A percentile compares a stretch with the other conserved stretches of the same genome.
phyloP scores from a whole-genome alignment of 2,888 invertebrate species.

The Diloba caeruleocephala region DNA sequence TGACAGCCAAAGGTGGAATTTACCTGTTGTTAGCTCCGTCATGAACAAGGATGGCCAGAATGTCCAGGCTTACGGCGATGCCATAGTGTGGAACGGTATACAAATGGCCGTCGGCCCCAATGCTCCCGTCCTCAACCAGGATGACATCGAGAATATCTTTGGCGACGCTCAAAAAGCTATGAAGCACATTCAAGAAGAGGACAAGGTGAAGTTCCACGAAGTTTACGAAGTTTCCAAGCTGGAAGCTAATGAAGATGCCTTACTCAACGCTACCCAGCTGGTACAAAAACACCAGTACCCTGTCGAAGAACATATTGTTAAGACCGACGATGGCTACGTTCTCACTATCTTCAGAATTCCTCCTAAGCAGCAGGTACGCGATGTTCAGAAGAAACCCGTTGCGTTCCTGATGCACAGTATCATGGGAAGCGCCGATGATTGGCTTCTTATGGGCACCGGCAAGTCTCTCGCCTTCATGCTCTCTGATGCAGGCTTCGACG shows the following conservation, averaged over 20 bases:
- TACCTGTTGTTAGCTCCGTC: conserved; percentile 52
- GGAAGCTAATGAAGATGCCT: conserved; percentile 65
- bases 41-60: conserved; percentile 52
- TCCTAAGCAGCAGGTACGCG: conserved; percentile 62
- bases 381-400: conserved; percentile 70
- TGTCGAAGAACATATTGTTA: conserved; percentile 76
- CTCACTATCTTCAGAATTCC: conserved; percentile 81
- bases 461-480: conserved; percentile 82
- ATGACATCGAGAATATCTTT: conserved; percentile 74
- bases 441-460: conserved; percentile 90
- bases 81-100: conserved; percentile 63
- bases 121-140: conserved; percentile 54
- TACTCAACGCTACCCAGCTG: conserved; percentile 62
- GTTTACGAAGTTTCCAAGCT: conserved; percentile 57
- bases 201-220: conserved; percentile 70
- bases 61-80: conserved; percentile 51
- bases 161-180: conserved; percentile 71
- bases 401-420: conserved; percentile 91
- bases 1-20: conserved; percentile 52
- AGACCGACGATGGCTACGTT: conserved; percentile 81
- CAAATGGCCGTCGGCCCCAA: conserved; percentile 62
- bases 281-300: conserved; percentile 74
- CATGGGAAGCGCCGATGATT: conserved; percentile 91
- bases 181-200: conserved; percentile 69
- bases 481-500: conserved; percentile 80